phyloP scores from a whole-genome alignment of 2,113 vertebrate species.

The Uropsilus gracilis region DNA sequence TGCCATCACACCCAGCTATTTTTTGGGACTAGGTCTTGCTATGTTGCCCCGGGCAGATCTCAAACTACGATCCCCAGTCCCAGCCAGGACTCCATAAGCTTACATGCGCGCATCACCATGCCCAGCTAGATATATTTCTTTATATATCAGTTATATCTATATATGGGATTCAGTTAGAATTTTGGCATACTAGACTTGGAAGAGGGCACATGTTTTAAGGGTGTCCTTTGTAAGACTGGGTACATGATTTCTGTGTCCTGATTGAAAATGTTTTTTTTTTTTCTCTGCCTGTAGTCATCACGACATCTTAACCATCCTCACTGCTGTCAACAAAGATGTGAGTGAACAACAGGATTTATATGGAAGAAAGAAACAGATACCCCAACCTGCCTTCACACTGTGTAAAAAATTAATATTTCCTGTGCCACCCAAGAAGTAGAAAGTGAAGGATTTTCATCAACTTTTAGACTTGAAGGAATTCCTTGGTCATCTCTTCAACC shows the following conservation, averaged over 20 bases:
- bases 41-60: no score
- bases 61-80: no score
- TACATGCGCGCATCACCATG: no score
- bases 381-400: slow-evolving; percentile 89
- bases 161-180: neutral
- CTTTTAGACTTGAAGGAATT: neutral
- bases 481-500: neutral
- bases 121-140: neutral
- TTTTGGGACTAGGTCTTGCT: no score
- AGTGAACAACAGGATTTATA: slow-evolving; percentile 56
- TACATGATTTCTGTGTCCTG: neutral
- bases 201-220: neutral
- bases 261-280: slow-evolving; percentile 10
- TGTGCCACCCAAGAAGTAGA: slow-evolving; percentile 63
- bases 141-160: no score
- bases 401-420: slow-evolving; percentile 90
- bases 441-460: neutral
- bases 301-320: slow-evolving; percentile 93
- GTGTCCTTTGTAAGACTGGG: neutral
- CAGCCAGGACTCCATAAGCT: no score
- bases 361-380: slow-evolving; percentile 90
- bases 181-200: neutral
- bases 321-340: slow-evolving; percentile 92
- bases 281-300: slow-evolving; percentile 78
- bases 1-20: no score